Base-by-base conservation (phyloP, 2,113 vertebrate genomes). In the Limnothrissa miodon region DNA sequence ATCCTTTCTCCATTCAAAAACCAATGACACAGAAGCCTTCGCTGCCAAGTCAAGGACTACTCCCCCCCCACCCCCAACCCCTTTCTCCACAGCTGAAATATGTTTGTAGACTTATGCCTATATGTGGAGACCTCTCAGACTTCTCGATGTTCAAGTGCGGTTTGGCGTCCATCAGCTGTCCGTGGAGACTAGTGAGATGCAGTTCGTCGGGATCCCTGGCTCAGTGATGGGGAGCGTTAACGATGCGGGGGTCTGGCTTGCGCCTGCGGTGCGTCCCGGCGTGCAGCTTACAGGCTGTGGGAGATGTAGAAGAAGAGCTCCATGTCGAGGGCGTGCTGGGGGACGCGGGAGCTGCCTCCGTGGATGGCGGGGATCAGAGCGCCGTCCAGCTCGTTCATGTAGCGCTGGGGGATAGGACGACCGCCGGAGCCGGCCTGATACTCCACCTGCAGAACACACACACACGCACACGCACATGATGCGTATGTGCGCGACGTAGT, bases 281-380 rank as follows among this genome's bases (percentile, higher is more conserved):
- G 91, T 8, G 10, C 6, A 2, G 66, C 33, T 92, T 88, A 94
- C 80, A 98, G 91, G 80, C 87, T 89, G 84, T 97, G 95, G n/a
- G 91, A 93, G 90, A 99, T 96, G 93, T 94, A 99, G 94, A 99
- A 98, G 42, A 95, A 15, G 86, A 99, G 93, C 91, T 99, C 98
- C 89, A 99, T 95, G 90, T 97, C 95, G 91, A 98, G 53, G 78
- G 96, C 94, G 0, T 96, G 93, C 88, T 91, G 94, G 10, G 94
- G 90, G 0, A 96, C 91, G 45, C 91, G 91, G 3, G 95, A 95
- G 79, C 95, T 92, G 0, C 96, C 95, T 29, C 95, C 91, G 0
- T 97, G 95, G 87, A 99, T 99, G 88, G 98, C 96, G 39, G 98
- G 98, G 83, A 99, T 95, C 83, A 99, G 92, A 11, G 96, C 94